Percentiles rank a stretch among this genome's conserved stretches.
phyloP scores from a whole-genome alignment of 2,113 vertebrate genomes.

The Sorex fumeus region DNA sequence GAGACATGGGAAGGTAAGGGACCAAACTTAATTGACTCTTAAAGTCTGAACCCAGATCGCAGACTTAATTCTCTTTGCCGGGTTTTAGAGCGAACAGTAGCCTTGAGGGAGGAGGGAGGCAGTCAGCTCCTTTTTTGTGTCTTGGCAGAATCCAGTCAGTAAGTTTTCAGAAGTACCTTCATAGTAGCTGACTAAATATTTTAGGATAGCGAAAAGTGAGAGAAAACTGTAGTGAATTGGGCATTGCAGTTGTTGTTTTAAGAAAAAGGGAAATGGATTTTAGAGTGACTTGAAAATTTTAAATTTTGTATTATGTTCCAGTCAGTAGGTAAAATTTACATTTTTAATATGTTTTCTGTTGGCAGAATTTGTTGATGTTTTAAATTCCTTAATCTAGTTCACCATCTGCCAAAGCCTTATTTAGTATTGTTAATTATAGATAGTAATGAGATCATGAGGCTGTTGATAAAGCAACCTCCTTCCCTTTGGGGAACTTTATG shows the following conservation, averaged over 20 bases:
- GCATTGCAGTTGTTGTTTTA: constrained; percentile 55
- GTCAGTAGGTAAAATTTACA: constrained; percentile 40
- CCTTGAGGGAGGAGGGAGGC: constrained; percentile 68
- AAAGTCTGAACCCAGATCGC: not conserved
- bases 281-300: constrained; percentile 47
- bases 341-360: constrained; percentile 66
- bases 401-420: constrained; percentile 83
- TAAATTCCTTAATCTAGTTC: constrained; percentile 81
- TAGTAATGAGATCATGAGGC: constrained; percentile 84
- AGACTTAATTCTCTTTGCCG: constrained; percentile 65
- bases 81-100: constrained; percentile 70
- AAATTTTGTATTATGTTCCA: not conserved
- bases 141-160: constrained; percentile 56
- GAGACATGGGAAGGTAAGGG: constrained; percentile 97
- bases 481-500: constrained; percentile 70
- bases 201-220: constrained; percentile 54
- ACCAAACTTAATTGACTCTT: not conserved
- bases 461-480: constrained; percentile 71
- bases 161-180: constrained; percentile 65
- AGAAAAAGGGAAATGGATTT: constrained; percentile 60
- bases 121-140: constrained; percentile 58
- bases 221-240: not conserved
- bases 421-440: constrained; percentile 88
- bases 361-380: constrained; percentile 83
- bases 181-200: constrained; percentile 61